These are phyloP conservation scores for Microcebus tavaratra DNA, from an alignment of 2,113 vertebrate genomes.

Conservation along the genomic window DNA sequence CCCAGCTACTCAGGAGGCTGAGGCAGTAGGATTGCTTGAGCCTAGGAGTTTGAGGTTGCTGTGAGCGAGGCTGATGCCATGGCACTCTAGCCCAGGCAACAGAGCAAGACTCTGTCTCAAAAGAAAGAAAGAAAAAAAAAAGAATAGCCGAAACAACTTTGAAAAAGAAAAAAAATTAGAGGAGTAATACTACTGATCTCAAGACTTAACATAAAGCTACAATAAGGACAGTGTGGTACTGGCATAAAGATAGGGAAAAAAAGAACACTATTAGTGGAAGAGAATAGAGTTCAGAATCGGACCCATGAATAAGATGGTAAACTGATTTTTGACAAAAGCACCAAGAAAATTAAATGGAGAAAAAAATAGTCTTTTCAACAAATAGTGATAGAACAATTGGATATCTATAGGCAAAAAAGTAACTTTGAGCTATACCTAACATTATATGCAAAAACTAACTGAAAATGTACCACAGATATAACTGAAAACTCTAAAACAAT, in stretches of 20 bases:
- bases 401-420: not conserved
- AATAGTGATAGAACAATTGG: not conserved
- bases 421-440: not conserved
- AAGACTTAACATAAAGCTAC: not conserved
- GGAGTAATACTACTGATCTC: not conserved
- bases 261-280: not conserved
- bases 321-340: not conserved
- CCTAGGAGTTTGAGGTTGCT: too few species aligned
- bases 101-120: too few species aligned
- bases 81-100: too few species aligned
- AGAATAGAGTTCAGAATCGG: not conserved
- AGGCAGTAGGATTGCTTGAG: too few species aligned
- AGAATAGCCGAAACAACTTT: not conserved
- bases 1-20: too few species aligned
- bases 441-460: not conserved
- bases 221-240: not conserved
- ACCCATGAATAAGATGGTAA: not conserved
- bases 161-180: not conserved
- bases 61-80: too few species aligned
- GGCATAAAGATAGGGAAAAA: not conserved
- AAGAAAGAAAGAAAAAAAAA: too few species aligned
- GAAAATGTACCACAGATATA: not conserved
- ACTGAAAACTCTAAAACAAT: not conserved
- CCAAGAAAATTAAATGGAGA: not conserved
- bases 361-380: not conserved